Evolutionary conservation across 2,113 vertebrate genomes (phyloP), one percentile per base, ranked within the genome.

Genomic region (Micronycteris hirsuta): DNA sequence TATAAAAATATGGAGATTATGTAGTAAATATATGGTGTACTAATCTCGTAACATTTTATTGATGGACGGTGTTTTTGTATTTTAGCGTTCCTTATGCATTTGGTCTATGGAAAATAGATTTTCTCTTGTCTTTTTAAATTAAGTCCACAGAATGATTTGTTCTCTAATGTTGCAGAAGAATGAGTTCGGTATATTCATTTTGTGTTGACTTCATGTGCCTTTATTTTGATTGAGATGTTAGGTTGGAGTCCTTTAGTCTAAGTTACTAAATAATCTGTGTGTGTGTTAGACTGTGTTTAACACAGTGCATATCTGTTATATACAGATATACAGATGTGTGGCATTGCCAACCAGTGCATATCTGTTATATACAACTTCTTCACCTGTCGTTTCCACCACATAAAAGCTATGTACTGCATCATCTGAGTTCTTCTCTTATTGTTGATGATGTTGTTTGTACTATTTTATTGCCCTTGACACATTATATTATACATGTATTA

Each of bases 1-100:
- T 36, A 95, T 85, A 96, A 97, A 92, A 95, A 98, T 89, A 95
- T 97, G 96, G 93, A 97, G 96, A 98, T 96, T 96, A 96, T 97
- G 24, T 70, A 36, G n/a, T 76, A 68, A 96, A 98, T 98, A 94
- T 97, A 94, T 97, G 94, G n/a, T 33, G 77, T 81, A 26, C 65
- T 80, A 95, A 63, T 96, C 58, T 41, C 52, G 3, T 24, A 56
- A 17, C 24, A n/a, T 67, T 61, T 92, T 77, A 56, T 91, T 71
- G 47, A 41, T 20, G 16, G 24, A 14, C 28, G 9, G 4, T 77
- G 31, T 70, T 91, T 93, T 89, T 56, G 28, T 68, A 28, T n/a
- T 82, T 74, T 54, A 43, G 7, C 52, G 90, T 96, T 95, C 13
- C 24, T 86, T 92, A 61, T 63, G 7, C 17, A 3, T 77, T 87